phyloP scores from a whole-genome alignment of 2,797 vertebrate genomes.

The Lacerta bilineata region DNA sequence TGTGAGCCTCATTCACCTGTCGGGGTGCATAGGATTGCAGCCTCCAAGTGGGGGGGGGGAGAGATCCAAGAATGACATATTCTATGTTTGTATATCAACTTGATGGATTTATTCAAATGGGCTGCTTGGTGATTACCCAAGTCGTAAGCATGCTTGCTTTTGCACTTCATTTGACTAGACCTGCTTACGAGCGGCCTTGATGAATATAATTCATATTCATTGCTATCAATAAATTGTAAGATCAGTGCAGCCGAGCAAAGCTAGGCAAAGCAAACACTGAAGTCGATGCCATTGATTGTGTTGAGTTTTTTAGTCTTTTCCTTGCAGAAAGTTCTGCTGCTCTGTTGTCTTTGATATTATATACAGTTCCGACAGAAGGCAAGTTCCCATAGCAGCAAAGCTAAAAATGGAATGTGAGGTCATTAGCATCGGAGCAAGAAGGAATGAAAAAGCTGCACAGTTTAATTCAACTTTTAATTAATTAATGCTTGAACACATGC shows the following conservation, averaged over 20 bases:
- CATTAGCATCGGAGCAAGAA: neutral
- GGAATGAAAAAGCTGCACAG: neutral
- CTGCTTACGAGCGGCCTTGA: neutral
- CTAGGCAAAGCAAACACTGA: neutral
- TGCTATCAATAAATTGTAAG: neutral
- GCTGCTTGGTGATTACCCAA: neutral
- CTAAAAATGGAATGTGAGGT: slow-evolving; percentile 28
- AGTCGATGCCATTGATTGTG: neutral
- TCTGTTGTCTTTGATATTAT: neutral
- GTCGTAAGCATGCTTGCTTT: neutral
- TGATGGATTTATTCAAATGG: neutral
- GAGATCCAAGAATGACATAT: neutral
- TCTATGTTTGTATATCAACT: neutral
- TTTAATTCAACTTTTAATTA: neutral
- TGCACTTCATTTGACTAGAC: neutral
- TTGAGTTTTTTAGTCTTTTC: neutral
- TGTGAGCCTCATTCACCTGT: neutral
- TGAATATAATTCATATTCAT: neutral
- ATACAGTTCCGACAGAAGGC: neutral
- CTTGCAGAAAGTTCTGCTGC: neutral
- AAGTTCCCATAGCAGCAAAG: slow-evolving; percentile 22
- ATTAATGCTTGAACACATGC: neutral
- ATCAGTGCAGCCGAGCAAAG: neutral
- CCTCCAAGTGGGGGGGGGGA: neutral
- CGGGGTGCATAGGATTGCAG: neutral